Evolutionary conservation across 2,113 vertebrate genomes (phyloP), one percentile per base, ranked within the genome.

Genomic region (Erythrocebus patas): DNA sequence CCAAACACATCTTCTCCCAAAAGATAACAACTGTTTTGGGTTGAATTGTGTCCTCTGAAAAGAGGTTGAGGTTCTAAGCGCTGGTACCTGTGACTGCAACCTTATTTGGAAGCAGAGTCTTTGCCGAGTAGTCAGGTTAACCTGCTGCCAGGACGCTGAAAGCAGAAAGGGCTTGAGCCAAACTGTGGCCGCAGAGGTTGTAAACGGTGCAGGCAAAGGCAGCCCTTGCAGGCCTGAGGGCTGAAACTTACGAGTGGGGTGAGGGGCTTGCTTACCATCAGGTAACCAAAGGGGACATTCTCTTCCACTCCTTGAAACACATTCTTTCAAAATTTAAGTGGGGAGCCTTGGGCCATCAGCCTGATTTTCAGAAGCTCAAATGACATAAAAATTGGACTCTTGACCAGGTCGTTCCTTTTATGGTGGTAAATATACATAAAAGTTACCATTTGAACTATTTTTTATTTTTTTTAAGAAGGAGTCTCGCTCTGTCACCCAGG

Each of bases 11-110:
- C 73, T 16, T 13, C 61, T 23, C 55, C 40, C 81, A 50, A 32
- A 23, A 72, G 17, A 20, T 1, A 64, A 25, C 20, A 10, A 43
- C 18, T 23, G 14, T 7, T 45, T 8, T 0, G 4, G 25, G n/a
- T 5, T 23, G 78, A 50, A 78, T 17, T 1, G 35, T 13, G 23
- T 45, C 72, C 72, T 40, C 23, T 75, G 43, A 75, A 43, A 75
- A 27, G 72, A 75, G 3, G 23, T 27, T 8, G 40, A 75, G 13
- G 23, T 27, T 43, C 72, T 45, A 45, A 27, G 22, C 25, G 23
- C 72, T 2, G 23, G 23, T 75, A 43, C 72, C 38, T 43, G 40
- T 75, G 72, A 43, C 23, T 27, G 23, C 3, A 12, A 6, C 40
- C 72, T 75, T 27, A 75, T 43, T 75, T 27, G 72, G 72, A 75